Base-by-base conservation (phyloP, 1,140 invertebrate species). In the Meloidogyne floridensis region DNA sequence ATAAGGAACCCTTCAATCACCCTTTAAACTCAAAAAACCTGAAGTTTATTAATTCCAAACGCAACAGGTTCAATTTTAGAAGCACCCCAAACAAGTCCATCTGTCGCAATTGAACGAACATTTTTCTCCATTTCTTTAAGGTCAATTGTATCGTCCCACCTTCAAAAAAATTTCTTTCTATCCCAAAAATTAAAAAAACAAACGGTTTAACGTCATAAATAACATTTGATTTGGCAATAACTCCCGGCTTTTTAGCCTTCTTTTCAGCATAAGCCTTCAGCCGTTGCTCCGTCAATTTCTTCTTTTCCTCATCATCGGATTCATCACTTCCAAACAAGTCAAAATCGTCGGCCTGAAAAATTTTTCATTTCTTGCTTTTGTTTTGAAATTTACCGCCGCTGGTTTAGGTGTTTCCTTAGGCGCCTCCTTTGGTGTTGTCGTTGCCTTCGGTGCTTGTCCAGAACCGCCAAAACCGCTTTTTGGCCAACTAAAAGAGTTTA, bases 61-160 rank as follows among this genome's bases (percentile, higher is more conserved):
- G 95, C 96, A 47, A 98, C 93, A 75, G 95, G 95, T 0, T 96
- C 93, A 32, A 97, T 92, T 93, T 97, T 97, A 51, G 94, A 87
- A 76, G 90, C 86, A 75, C 91, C 92, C 92, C 92, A 92, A n/a
- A 92, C 75, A 4, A 92, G 89, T 74, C 92, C 92, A 84, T 92
- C 92, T 72, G 85, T 84, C 56, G 82, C 81, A 69, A 92, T 88
- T 43, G 82, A 78, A 3, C 92, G 91, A 47, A 98, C 95, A 43
- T 93, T 90, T 32, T 9, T 42, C 91, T 98, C 96, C 92, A 98
- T 93, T 83, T 92, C 92, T 81, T 93, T 93, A 93, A 98, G 95
- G 87, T 98, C 94, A 32, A 96, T 98, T 91, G 97, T 95, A 93
- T 98, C 13, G 96, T 96, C 90, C 98, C 98, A 0, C 7, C 98